Evolutionary conservation across 2,113 vertebrate genomes (phyloP).

Genomic region (Glaucomys volans): DNA sequence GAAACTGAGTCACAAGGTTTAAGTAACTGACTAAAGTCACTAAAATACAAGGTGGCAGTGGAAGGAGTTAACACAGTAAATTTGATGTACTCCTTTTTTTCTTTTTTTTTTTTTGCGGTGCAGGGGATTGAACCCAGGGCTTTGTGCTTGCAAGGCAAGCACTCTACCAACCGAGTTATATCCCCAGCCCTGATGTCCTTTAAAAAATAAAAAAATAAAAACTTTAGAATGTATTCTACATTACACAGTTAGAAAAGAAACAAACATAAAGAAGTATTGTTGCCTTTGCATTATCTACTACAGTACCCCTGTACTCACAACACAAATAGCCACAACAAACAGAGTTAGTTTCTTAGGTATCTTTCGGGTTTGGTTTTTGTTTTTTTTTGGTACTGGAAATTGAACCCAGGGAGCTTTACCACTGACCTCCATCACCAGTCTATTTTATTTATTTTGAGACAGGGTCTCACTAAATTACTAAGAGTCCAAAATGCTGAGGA

Average conservation of each 20-base stretch:
- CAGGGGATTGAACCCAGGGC: too few species aligned
- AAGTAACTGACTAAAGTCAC: slow-evolving; percentile 6
- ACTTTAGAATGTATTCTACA: slow-evolving; percentile 6
- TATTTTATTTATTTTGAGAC: not conserved
- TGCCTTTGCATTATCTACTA: not conserved
- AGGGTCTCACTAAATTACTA: too few species aligned
- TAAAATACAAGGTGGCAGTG: not conserved
- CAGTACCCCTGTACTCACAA: not conserved
- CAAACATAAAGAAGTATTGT: not conserved
- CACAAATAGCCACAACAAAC: not conserved
- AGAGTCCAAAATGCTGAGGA: too few species aligned
- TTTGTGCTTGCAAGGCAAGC: too few species aligned
- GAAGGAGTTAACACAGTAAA: not conserved
- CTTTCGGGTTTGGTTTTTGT: not conserved
- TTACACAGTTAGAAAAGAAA: not conserved
- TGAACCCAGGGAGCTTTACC: not conserved
- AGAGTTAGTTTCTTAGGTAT: not conserved
- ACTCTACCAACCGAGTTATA: too few species aligned
- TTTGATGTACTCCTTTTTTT: not conserved
- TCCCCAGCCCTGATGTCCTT: too few species aligned
- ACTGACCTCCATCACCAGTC: not conserved
- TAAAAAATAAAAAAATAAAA: not conserved
- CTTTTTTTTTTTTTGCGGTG: too few species aligned
- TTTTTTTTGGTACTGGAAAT: not conserved
- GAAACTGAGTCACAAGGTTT: not conserved